Percentiles rank a stretch among this genome's conserved stretches.
Conservation (phyloP, 2,797 vertebrate species). For the Cossypha caffra region DNA sequence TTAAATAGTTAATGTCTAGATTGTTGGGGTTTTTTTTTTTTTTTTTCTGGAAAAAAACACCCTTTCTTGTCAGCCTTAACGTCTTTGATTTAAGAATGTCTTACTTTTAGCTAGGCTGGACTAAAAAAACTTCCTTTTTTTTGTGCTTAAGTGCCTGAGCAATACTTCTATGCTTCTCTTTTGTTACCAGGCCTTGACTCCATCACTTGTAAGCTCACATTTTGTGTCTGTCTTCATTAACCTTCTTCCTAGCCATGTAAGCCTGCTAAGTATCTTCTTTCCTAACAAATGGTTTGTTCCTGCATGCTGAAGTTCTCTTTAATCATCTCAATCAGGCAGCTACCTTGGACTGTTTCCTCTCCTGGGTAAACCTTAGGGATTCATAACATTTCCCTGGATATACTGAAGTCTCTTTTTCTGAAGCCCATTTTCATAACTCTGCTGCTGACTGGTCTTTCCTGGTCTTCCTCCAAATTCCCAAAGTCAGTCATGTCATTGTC, state of each 20-base stretch:
- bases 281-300: background rate
- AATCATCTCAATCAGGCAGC: background rate
- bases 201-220: background rate
- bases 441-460: background rate
- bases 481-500: background rate
- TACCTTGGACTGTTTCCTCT: background rate
- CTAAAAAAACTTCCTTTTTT: background rate
- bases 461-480: background rate
- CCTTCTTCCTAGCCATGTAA: background rate
- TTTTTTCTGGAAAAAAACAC: background rate
- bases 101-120: background rate
- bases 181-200: background rate
- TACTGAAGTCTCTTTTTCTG: background rate
- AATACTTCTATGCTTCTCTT: background rate
- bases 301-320: background rate
- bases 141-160: background rate
- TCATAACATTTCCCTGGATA: background rate
- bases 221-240: background rate
- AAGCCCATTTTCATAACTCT: background rate
- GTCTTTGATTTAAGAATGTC: background rate
- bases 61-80: background rate
- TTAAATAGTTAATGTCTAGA: background rate
- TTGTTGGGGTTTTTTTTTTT: background rate
- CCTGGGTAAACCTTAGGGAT: background rate
- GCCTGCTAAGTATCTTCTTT: background rate